A percentile compares a stretch with the other conserved stretches of the same genome.
Conservation (phyloP, 2,888 invertebrate species). For the Hypomecis punctinalis region DNA sequence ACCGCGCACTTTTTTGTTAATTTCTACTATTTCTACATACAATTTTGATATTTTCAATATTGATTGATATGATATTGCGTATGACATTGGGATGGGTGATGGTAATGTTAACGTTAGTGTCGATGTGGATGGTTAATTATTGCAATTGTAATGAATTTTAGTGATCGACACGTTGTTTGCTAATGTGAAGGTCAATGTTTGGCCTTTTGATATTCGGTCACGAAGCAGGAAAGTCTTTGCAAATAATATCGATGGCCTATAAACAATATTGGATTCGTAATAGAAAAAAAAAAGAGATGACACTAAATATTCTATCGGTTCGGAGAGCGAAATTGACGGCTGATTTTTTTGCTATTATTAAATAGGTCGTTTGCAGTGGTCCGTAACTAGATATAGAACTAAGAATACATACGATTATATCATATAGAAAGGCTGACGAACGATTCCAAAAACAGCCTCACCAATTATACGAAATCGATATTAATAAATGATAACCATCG, state of each 20-base stretch:
- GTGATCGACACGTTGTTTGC: slow-evolving; percentile 12
- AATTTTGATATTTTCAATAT: slow-evolving; percentile 21
- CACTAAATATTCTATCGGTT: too few relatives aligned
- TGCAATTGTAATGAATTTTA: slow-evolving; percentile 5
- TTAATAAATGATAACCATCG: too few relatives aligned
- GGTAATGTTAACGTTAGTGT: slow-evolving; percentile 2
- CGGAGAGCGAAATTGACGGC: too few relatives aligned
- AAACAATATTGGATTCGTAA: too few relatives aligned
- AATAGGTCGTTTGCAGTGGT: too few relatives aligned
- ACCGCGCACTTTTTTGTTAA: slow-evolving; percentile 40
- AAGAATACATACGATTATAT: too few relatives aligned
- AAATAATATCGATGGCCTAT: background rate
- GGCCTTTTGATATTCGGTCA: slow-evolving; percentile 5
- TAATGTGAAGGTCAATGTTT: slow-evolving; percentile 12
- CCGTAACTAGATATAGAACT: too few relatives aligned
- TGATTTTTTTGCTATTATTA: too few relatives aligned
- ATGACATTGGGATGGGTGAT: background rate
- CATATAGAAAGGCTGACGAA: too few relatives aligned
- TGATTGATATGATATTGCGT: slow-evolving; percentile 14
- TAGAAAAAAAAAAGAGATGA: too few relatives aligned
- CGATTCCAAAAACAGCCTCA: too few relatives aligned
- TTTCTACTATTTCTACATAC: slow-evolving; percentile 40
- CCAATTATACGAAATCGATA: too few relatives aligned
- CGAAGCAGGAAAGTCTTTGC: background rate
- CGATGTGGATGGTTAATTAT: slow-evolving; percentile 2